Evolutionary conservation across 1,140 invertebrate species (phyloP), one percentile per base, ranked within the genome.

Genomic region (Notospermus geniculatus): DNA sequence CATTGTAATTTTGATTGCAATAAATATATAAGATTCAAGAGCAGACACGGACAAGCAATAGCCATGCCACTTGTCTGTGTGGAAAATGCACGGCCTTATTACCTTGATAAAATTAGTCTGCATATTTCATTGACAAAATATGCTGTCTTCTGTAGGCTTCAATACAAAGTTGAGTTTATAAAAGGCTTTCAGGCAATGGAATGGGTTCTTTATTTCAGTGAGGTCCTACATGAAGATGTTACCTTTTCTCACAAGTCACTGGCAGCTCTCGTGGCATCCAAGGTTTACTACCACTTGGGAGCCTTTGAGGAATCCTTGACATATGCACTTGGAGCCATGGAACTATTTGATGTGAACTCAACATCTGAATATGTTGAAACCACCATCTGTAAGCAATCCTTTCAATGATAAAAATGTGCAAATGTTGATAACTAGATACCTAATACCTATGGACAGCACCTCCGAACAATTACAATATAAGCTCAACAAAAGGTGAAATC

Each of bases 241-340:
- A 82, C 80, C 15, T 98, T 98, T 74, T 80, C 79, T 28, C 89
- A 97, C 71, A 89, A 92, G 72, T 88, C 97, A 71, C 80, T 98
- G 50, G 97, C 97, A 55, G 95, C 96, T 28, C 86, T 99, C 64
- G 93, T 99, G 25, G 95, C 95, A 5, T 98, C 95, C 68, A 99
- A 99, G 84, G 94, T 98, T 4, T 98, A 98, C 76, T 98, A 97
- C 82, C 95, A 99, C 81, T 84, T 99, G 54, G 95, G 95, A 29
- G 92, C 92, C 4, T 98, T 95, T 83, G 91, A 96, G 78, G 93
- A 98, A 82, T 95, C 95, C 0, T 77, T 98, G 59, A 92, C 90
- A 30, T 97, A 94, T 84, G 94, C 96, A 36, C 83, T 98, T 15
- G 91, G 93, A 56, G 93, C 96, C 72, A 93, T 93, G 53, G 87